Evolutionary conservation across 2,797 vertebrate species (phyloP).

Genomic region (Sebastolobus altivelis): DNA sequence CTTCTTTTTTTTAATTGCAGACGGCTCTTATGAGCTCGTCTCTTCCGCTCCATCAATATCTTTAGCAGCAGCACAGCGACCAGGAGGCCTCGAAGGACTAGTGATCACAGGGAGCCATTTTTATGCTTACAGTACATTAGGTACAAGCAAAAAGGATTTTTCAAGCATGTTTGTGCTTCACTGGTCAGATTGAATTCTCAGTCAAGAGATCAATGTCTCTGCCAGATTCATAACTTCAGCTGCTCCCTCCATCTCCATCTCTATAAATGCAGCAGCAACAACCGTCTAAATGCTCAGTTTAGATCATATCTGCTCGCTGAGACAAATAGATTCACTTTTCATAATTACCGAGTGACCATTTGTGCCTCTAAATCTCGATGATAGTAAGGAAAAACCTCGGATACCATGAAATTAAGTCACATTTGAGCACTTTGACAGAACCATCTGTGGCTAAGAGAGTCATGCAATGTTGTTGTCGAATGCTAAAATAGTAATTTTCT

Average conservation of each 20-base stretch:
- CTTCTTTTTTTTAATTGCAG: slow-evolving; percentile 8
- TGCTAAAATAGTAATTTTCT: background rate
- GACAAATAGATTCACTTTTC: background rate
- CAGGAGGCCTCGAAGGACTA: slow-evolving; percentile 1
- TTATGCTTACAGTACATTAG: slow-evolving; percentile 13
- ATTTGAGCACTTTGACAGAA: background rate
- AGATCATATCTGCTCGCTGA: background rate
- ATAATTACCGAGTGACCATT: background rate
- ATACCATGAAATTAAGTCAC: background rate
- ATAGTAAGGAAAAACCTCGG: background rate
- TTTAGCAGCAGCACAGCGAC: slow-evolving; percentile 17
- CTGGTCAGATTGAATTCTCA: slow-evolving; percentile 24
- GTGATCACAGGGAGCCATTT: slow-evolving; percentile 32
- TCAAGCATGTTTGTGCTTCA: slow-evolving; percentile 29
- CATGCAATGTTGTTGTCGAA: background rate
- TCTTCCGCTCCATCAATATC: slow-evolving; percentile 28
- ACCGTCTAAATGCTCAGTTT: background rate
- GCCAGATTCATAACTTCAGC: slow-evolving; percentile 1
- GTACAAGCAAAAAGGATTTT: background rate
- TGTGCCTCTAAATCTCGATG: background rate
- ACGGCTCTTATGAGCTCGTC: slow-evolving; percentile 15
- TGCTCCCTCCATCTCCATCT: background rate
- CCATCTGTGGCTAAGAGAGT: background rate
- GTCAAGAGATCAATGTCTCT: slow-evolving; percentile 11
- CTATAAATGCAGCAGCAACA: background rate